Evolutionary conservation across 1,140 invertebrate species (phyloP), one percentile per base, ranked within the genome.

Genomic region (Brachionus angularis): DNA sequence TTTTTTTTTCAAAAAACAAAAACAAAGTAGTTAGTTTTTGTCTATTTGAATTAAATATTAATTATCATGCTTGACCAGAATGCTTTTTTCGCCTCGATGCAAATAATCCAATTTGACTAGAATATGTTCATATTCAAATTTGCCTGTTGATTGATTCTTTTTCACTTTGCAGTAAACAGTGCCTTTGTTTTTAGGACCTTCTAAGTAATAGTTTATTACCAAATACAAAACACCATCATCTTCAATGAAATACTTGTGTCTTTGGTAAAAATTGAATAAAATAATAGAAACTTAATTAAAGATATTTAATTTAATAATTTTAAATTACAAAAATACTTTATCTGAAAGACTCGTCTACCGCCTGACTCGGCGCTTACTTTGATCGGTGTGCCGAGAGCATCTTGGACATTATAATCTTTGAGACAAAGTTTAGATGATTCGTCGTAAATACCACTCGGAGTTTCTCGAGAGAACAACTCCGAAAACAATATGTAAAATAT

Each of bases 51-150:
- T n/a, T n/a, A n/a, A n/a, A n/a, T n/a, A n/a, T n/a, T n/a, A n/a
- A n/a, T n/a, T n/a, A n/a, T 27, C 21, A 29, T 46, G 14, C 5
- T 46, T 46, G 5, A 64, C 58, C 5, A 46, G 14, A 23, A 70
- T 70, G 16, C 34, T 50, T 27, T 39, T 39, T 52, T 70, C 36
- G 31, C 46, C 46, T 16, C 16, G 27, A 33, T 50, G 42, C 7
- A 46, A 8, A 23, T 39, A 50, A 21, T 70, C 46, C 8, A 70
- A 18, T 42, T 70, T 50, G 12, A 70, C 47, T 29, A 70, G 3
- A 34, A 70, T 70, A 18, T 70, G 42, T 29, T 70, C 67, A 25
- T 70, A 70, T 27, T 50, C 46, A 14, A 70, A 52, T 31, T 70
- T 70, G 1, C 29, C 29, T n/a, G 47, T 67, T 14, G 4, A 47